phyloP scores from a whole-genome alignment of 2,113 vertebrate species.

The Pao palembangensis region DNA sequence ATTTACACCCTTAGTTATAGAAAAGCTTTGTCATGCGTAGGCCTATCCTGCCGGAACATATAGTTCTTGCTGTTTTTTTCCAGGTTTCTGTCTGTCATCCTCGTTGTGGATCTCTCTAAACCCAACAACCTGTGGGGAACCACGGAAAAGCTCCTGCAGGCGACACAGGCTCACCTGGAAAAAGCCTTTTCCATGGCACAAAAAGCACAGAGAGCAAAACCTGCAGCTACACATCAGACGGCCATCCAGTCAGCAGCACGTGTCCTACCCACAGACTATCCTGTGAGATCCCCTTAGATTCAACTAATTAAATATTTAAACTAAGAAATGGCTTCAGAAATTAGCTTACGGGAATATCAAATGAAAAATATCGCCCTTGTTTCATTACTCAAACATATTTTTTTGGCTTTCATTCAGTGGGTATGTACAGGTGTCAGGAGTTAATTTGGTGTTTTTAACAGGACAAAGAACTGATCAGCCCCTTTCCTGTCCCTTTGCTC shows the following conservation, averaged over 20 bases:
- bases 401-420: neutral
- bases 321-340: no score
- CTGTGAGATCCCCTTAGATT: slow-evolving; percentile 69
- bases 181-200: slow-evolving; percentile 75
- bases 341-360: no score
- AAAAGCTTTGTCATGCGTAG: no score
- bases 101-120: slow-evolving; percentile 90
- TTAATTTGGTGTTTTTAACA: slow-evolving; percentile 56
- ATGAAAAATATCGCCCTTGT: no score
- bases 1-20: no score
- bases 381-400: no score
- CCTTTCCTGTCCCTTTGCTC: slow-evolving; percentile 89
- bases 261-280: slow-evolving; percentile 84
- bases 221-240: slow-evolving; percentile 69
- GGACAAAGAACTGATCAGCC: slow-evolving; percentile 90
- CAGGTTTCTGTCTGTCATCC: slow-evolving; percentile 85
- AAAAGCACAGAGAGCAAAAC: slow-evolving; percentile 70
- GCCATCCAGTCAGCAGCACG: slow-evolving; percentile 60
- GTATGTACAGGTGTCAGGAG: neutral
- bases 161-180: slow-evolving; percentile 77
- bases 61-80: neutral
- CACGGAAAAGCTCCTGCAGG: slow-evolving; percentile 84
- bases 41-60: neutral
- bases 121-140: slow-evolving; percentile 87
- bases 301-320: neutral